Conservation (phyloP, 2,888 invertebrate genomes). For the Dryobota labecula region DNA sequence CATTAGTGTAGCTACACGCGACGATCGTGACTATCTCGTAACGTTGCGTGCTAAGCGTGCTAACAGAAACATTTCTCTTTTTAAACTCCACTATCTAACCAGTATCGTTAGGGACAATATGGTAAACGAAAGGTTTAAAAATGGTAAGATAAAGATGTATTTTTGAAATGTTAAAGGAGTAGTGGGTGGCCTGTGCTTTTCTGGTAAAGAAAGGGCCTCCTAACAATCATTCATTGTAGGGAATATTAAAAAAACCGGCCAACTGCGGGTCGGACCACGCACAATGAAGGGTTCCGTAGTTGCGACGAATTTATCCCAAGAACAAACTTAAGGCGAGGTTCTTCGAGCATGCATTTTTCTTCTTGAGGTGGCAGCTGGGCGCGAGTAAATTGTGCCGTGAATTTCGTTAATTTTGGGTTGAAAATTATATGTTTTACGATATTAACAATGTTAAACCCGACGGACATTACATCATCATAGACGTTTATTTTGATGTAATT, state of each 20-base stretch:
- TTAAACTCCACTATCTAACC: slow-evolving; percentile 53
- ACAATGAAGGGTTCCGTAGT: too few relatives aligned
- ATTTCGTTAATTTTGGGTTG: too few relatives aligned
- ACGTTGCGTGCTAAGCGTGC: slow-evolving; percentile 65
- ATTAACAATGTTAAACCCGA: too few relatives aligned
- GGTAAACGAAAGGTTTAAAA: slow-evolving; percentile 49
- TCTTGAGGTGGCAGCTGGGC: too few relatives aligned
- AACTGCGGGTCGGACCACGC: too few relatives aligned
- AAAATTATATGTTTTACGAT: too few relatives aligned
- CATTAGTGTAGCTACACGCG: slow-evolving; percentile 65
- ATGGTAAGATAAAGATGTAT: slow-evolving; percentile 21
- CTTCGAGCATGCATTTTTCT: too few relatives aligned
- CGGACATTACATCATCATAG: too few relatives aligned
- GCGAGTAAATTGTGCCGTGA: too few relatives aligned
- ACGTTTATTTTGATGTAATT: too few relatives aligned
- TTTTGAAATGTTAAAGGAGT: slow-evolving; percentile 1
- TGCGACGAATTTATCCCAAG: too few relatives aligned
- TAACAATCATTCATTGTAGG: neutral
- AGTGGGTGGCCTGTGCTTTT: slow-evolving; percentile 31
- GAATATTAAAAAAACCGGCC: neutral
- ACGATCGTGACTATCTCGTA: slow-evolving; percentile 69
- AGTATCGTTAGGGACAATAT: slow-evolving; percentile 51
- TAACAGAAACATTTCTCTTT: slow-evolving; percentile 62
- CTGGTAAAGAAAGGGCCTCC: neutral
- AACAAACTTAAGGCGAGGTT: too few relatives aligned